Base-by-base conservation (phyloP, 2,888 invertebrate species). In the Pyralis farinalis region DNA sequence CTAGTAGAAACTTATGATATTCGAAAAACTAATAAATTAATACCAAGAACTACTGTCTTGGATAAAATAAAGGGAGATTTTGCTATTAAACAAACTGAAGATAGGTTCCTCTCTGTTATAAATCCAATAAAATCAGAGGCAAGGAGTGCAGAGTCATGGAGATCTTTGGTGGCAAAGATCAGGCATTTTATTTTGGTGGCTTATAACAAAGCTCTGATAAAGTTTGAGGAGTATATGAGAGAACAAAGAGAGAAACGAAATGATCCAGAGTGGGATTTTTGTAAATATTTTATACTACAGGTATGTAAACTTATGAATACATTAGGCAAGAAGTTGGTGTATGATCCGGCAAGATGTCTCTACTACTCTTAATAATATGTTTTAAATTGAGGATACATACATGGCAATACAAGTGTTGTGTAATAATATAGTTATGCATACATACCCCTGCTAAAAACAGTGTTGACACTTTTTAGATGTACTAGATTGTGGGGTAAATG, bases 61-160 rank as follows among this genome's bases (percentile, higher is more conserved):
- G 98, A 98, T 80, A 98, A 97, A 90, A 96, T 98, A 48, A 95
- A 96, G 58, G 94, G 94, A 63, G 98, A 98, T 77, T 98, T 98
- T 91, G 96, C 96, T 39, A 92, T 94, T 12, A 98, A 98, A 81
- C 95, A 96, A 72, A 87, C 81, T 0, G 95, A 93, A 53, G 93
- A 92, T 75, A 93, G 97, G 58, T 98, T 97, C 83, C 91, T 98
- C 60, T 95, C 97, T 38, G 94, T 98, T 34, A 93, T 96, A 63
- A 98, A 98, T 88, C 97, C 98, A 39, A 93, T 96, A 10, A 96
- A 96, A 68, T 93, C 94, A 16, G 98, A 98, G 75, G 94, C 95
- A 7, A 93, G 96, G 54, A 95, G 96, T 43, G 95, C 96, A 0
- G 98, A 98, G 71, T 97, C 97, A 37, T 97, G 97, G 95, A 91